Base-by-base conservation (phyloP, 1,140 invertebrate species). In the Wasmannia auropunctata region DNA sequence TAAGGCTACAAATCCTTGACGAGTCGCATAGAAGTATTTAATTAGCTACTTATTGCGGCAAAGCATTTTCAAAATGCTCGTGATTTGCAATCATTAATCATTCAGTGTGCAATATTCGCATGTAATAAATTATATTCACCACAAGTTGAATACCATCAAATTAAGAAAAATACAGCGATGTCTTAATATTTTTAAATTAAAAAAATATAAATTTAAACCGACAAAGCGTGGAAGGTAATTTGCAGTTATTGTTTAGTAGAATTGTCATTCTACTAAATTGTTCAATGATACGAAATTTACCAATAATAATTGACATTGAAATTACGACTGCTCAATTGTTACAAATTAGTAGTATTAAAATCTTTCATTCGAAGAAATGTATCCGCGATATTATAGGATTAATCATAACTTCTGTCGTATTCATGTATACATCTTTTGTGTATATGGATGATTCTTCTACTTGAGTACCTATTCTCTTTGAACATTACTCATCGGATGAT, bases 261-360 rank as follows among this genome's bases (percentile, higher is more conserved):
- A 14, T n/a, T n/a, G 2, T 54, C 3, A 7, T 58, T 75, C 16
- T n/a, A n/a, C n/a, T n/a, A n/a, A n/a, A n/a, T n/a, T n/a, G 11
- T 62, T 46, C 10, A 46, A 62, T 3, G 1, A 16, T 3, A 60
- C 10, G n/a, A 60, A 16, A 25, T 28, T 60, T 7, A 60, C 46
- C 25, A 34, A 56, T 14, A 43, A 25, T 76, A n/a, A n/a, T 77
- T 37, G 31, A 37, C 37, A 79, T 63, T 11, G 31, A 1, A 77
- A 28, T 14, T 22, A 10, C 11, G 3, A 16, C 28, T 1, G 40
- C 40, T 8, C 19, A 65, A 79, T 31, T 79, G 19, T 43, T 65
- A 65, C 40, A 79, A 79, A 79, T 79, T 79, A 4, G 22, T 79
- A 4, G 49, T 79, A 79, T 79, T 79, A 63, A 79, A 79, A 79